phyloP scores from a whole-genome alignment of 2,797 vertebrate species.

The Vespertilio murinus region DNA sequence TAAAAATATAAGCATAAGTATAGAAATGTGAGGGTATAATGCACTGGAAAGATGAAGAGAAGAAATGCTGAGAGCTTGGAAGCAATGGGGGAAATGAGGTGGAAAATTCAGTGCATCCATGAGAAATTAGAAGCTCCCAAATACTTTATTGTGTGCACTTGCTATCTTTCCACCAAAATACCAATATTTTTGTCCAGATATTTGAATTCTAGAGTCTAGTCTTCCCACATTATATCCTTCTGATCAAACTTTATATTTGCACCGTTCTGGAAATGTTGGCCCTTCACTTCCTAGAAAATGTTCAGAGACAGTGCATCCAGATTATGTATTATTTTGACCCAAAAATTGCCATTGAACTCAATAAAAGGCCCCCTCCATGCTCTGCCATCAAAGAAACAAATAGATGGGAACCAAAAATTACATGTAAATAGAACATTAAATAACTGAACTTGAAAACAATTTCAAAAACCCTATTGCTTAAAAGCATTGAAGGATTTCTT shows the following conservation, averaged over 20 bases:
- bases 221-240: neutral
- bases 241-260: constrained; percentile 12
- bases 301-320: neutral
- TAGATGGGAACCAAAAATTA: constrained; percentile 38
- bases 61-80: neutral
- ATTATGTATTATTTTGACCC: constrained; percentile 51
- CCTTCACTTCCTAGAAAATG: constrained; percentile 23
- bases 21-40: neutral
- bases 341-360: constrained; percentile 44
- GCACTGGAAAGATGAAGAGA: neutral
- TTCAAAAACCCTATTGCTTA: neutral
- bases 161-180: neutral
- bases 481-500: neutral
- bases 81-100: neutral
- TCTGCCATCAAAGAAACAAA: constrained; percentile 52
- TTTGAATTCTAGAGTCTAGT: neutral
- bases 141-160: neutral
- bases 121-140: neutral
- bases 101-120: neutral
- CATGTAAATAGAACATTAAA: constrained; percentile 40
- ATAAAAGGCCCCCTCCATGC: constrained; percentile 37
- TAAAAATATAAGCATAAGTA: neutral
- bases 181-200: neutral
- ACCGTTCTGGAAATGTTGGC: neutral
- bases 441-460: neutral